Percentiles rank a stretch among this genome's conserved stretches.
Conservation (phyloP, 2,113 vertebrate species). For the Platysteira castanea region DNA sequence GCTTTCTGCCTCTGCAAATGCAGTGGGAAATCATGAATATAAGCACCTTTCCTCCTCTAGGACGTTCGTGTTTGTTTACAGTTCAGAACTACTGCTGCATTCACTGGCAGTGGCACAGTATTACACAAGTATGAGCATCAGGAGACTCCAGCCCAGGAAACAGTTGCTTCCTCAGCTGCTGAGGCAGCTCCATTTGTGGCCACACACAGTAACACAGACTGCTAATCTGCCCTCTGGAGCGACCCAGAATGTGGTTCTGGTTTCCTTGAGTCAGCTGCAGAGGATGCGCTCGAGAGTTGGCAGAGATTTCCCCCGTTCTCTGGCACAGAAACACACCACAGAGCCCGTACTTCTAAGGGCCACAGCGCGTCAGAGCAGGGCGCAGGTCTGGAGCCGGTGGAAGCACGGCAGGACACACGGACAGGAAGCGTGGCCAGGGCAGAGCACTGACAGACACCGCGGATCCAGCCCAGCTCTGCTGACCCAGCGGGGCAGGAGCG, state of each 20-base stretch:
- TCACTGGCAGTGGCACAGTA: background rate
- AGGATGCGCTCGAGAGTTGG: background rate
- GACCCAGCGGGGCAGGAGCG: fast-evolving
- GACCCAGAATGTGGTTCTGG: fast-evolving
- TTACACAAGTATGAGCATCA: background rate
- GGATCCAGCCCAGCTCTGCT: fast-evolving
- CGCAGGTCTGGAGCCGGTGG: fast-evolving
- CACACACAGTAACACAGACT: background rate
- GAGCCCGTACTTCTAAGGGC: background rate
- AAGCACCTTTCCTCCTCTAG: background rate
- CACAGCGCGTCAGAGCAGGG: fast-evolving
- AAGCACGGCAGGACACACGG: background rate
- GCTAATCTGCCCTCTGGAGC: background rate
- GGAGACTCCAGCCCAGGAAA: background rate
- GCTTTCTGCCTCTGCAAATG: background rate
- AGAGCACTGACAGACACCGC: fast-evolving
- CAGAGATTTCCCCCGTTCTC: background rate
- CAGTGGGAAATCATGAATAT: background rate
- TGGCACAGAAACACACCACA: background rate
- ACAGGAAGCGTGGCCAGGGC: background rate
- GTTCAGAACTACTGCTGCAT: background rate
- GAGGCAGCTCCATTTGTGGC: background rate
- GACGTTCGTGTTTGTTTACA: background rate
- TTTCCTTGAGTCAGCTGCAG: background rate
- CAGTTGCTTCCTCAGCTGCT: background rate